Conservation (phyloP, 1,140 invertebrate species). For the Temnothorax nylanderi region DNA sequence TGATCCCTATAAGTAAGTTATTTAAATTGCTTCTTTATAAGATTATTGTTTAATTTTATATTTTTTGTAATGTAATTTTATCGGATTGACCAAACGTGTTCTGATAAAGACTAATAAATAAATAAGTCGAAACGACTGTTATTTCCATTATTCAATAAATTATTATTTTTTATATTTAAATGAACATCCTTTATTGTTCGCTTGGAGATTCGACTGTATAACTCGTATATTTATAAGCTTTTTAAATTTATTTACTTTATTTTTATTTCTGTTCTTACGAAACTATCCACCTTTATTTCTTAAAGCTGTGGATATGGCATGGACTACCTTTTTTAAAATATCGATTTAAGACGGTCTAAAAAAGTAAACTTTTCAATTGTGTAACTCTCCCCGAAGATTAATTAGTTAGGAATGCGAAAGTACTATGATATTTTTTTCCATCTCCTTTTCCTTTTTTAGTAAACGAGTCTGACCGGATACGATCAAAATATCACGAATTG, state of each 20-base stretch:
- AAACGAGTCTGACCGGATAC: constrained; percentile 34
- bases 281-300: not conserved
- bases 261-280: not conserved
- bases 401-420: not conserved
- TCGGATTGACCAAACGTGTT: no score
- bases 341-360: not conserved
- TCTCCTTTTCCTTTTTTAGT: not conserved
- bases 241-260: not conserved
- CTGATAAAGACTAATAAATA: no score
- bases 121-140: no score
- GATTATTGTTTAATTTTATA: not conserved
- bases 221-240: no score
- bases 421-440: constrained; percentile 13
- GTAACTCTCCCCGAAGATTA: not conserved
- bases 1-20: no score
- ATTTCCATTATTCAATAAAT: no score
- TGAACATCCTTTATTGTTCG: no score
- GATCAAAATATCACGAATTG: constrained; percentile 22
- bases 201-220: no score
- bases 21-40: not conserved
- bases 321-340: not conserved
- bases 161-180: no score
- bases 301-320: not conserved
- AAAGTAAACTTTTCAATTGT: constrained; percentile 1
- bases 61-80: no score